These are phyloP conservation scores for Telmatherina bonti DNA, from an alignment of 2,797 vertebrate genomes.

Conservation along the genomic window DNA sequence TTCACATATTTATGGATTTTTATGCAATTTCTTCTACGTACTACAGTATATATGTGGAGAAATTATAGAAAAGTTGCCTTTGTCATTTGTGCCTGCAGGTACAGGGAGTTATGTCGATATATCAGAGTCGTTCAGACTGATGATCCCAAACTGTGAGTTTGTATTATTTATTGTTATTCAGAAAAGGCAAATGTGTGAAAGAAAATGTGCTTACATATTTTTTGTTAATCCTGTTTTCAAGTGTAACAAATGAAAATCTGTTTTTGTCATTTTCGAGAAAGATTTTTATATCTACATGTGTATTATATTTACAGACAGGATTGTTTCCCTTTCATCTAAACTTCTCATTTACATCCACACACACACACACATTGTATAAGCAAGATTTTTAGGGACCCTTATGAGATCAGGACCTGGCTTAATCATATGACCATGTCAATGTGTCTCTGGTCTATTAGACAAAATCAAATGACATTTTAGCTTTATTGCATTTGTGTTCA, in stretches of 20 bases:
- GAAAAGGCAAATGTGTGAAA: background rate
- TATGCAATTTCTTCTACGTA: background rate
- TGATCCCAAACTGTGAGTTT: conserved; percentile 51
- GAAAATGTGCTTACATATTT: background rate
- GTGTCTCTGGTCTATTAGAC: too few species aligned
- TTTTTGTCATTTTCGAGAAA: background rate
- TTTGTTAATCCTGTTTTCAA: background rate
- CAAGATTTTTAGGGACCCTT: too few species aligned
- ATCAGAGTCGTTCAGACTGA: conserved; percentile 64
- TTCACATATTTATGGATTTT: conserved; percentile 19
- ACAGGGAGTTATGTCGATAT: conserved; percentile 76
- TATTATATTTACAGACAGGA: too few species aligned
- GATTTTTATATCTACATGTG: background rate
- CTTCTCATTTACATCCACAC: too few species aligned
- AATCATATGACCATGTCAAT: background rate
- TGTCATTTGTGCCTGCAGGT: conserved; percentile 54
- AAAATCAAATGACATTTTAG: too few species aligned
- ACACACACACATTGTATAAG: background rate
- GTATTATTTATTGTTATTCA: background rate
- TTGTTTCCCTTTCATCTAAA: too few species aligned
- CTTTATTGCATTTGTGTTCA: too few species aligned
- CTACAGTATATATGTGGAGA: background rate
- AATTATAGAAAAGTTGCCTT: too few species aligned
- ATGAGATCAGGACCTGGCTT: background rate
- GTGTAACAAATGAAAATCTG: too few species aligned